Base-by-base conservation (phyloP, 1,140 invertebrate species). In the Copidosoma floridanum region DNA sequence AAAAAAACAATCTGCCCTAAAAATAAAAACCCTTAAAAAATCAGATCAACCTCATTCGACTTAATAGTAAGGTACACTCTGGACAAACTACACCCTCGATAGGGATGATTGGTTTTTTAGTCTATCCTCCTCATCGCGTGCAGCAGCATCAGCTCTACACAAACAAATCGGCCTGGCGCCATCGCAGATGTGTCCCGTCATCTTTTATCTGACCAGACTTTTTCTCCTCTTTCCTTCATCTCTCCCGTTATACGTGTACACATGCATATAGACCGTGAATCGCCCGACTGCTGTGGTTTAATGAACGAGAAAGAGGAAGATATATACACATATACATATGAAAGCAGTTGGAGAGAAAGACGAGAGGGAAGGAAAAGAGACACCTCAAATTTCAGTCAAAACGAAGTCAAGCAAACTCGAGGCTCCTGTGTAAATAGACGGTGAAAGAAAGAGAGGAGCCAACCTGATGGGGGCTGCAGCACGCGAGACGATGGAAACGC, bases 111-210 rank as follows among this genome's bases (percentile, higher is more conserved):
- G n/a, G n/a, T n/a, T n/a, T n/a, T n/a, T n/a, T n/a, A n/a, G n/a
- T n/a, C n/a, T n/a, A n/a, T n/a, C n/a, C n/a, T n/a, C n/a, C n/a
- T n/a, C n/a, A n/a, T n/a, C n/a, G n/a, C n/a, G n/a, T n/a, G n/a
- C n/a, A n/a, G n/a, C n/a, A n/a, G n/a, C n/a, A n/a, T n/a, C n/a
- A n/a, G n/a, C 71, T 71, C 73, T 74, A 78, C 75, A 76, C 72
- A 78, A 79, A 78, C 75, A 78, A 75, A 75, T 75, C 71, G 68
- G 62, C 58, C 59, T 72, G 77, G 76, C 77, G 77, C 77, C 77
- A 78, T 67, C 68, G 66, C 77, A 78, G 76, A 80, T 80, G 77
- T 72, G 72, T 73, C 73, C 70, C 65, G 71, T 80, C 76, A 77
- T 74, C 52, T n/a, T n/a, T n/a, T n/a, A n/a, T n/a, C n/a, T n/a